Conservation (phyloP, 1,140 invertebrate genomes). For the Drosophila funebris region DNA sequence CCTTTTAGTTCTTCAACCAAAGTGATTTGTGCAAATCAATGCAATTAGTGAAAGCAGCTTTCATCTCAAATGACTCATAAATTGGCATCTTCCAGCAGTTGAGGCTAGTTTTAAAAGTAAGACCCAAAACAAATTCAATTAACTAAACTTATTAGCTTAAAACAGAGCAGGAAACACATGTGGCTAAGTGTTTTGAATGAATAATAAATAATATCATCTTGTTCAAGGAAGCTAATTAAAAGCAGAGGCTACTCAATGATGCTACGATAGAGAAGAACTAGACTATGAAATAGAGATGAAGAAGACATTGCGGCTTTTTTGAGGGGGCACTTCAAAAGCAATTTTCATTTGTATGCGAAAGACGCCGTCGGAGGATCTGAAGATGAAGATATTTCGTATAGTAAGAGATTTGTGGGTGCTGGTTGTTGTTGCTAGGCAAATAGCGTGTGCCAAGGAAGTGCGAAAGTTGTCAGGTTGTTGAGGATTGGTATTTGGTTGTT, state of each 20-base stretch:
- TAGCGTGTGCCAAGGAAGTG: conserved; percentile 70
- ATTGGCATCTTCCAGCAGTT: neutral
- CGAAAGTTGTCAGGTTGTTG: conserved; percentile 65
- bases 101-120: neutral
- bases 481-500: conserved; percentile 18
- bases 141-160: neutral
- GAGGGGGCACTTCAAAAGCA: neutral
- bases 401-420: too few species aligned
- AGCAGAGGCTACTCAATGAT: neutral
- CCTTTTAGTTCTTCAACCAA: neutral
- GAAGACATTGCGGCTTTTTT: neutral
- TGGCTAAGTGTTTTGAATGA: neutral
- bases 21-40: neutral
- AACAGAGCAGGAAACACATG: conserved; percentile 2
- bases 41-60: conserved; percentile 1
- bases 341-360: conserved; percentile 50
- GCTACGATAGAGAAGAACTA: neutral
- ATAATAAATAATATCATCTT: neutral
- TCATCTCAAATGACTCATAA: neutral
- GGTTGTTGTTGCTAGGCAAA: conserved; percentile 29
- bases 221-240: neutral
- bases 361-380: conserved; percentile 25
- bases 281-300: neutral
- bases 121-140: neutral
- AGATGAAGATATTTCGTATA: neutral